Percentiles rank a stretch among this genome's conserved stretches.
Conservation (phyloP, 2,797 vertebrate species). For the Sciurus carolinensis region DNA sequence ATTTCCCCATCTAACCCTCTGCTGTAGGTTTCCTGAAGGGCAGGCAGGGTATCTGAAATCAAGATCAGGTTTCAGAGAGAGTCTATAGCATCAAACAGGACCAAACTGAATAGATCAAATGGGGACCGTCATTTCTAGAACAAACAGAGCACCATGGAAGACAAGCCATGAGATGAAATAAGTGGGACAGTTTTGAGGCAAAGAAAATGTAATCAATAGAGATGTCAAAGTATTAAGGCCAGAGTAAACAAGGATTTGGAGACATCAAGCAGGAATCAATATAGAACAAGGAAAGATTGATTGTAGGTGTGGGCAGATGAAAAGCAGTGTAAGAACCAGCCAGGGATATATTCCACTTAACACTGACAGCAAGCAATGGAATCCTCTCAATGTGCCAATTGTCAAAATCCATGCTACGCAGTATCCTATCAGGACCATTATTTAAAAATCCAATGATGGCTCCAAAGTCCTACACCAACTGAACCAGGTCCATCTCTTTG, state of each 20-base stretch:
- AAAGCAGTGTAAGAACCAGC: conserved; percentile 66
- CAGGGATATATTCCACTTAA: conserved; percentile 4
- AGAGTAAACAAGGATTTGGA: conserved; percentile 75
- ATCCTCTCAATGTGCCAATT: conserved; percentile 51
- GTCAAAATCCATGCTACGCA: conserved; percentile 57
- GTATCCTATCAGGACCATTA: conserved; percentile 52
- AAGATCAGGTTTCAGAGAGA: conserved; percentile 9
- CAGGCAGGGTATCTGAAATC: conserved; percentile 4
- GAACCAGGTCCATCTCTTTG: conserved; percentile 21
- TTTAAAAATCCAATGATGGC: conserved; percentile 54
- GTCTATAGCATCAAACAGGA: not conserved
- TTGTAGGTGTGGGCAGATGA: conserved; percentile 42
- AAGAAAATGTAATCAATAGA: conserved; percentile 73
- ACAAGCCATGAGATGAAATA: conserved; percentile 23
- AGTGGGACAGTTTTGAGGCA: conserved; percentile 46
- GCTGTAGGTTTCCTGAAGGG: conserved; percentile 3
- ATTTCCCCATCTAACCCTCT: conserved; percentile 9
- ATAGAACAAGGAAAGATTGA: conserved; percentile 60
- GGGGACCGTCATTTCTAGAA: conserved; percentile 41
- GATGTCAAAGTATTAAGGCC: conserved; percentile 72
- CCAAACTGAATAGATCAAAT: conserved; percentile 9
- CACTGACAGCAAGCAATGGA: conserved; percentile 13
- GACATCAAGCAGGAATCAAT: conserved; percentile 63
- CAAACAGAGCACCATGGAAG: conserved; percentile 27
- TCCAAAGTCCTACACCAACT: conserved; percentile 41